These are phyloP conservation scores for Cephus rjabovi DNA, from an alignment of 2,888 invertebrate species.

Conservation along the genomic window DNA sequence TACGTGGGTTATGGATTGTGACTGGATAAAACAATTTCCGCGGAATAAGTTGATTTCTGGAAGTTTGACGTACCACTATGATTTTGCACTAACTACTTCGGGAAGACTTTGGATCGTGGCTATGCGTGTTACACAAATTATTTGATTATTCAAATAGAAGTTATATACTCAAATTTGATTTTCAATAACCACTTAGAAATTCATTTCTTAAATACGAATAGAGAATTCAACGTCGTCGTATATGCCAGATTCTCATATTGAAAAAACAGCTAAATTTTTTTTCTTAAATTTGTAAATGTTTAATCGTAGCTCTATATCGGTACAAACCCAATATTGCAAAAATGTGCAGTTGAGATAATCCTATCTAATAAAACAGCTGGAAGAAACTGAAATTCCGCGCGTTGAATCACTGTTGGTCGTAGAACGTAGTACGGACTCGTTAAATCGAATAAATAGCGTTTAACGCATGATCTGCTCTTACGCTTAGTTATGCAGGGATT, in stretches of 20 bases:
- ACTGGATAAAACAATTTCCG: neutral
- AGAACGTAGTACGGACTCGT: neutral
- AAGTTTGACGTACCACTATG: neutral
- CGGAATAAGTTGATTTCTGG: neutral
- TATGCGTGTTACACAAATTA: neutral
- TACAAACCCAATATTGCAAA: neutral
- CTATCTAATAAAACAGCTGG: neutral
- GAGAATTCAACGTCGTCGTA: neutral
- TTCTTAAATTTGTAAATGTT: too few relatives aligned
- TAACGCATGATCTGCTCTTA: neutral
- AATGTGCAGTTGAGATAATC: neutral
- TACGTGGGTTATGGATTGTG: constrained; percentile 3
- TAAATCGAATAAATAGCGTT: neutral
- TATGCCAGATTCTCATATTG: neutral
- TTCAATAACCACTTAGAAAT: neutral
- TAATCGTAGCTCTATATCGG: too few relatives aligned
- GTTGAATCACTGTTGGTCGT: neutral
- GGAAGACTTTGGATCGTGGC: neutral
- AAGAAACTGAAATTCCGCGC: neutral
- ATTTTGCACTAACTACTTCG: neutral
- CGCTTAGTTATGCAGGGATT: neutral
- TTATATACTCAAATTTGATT: neutral
- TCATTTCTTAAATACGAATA: too few relatives aligned
- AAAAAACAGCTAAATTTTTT: neutral
- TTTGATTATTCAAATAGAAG: neutral